phyloP scores from a whole-genome alignment of 2,797 vertebrate species.

The Bothrops alternatus region DNA sequence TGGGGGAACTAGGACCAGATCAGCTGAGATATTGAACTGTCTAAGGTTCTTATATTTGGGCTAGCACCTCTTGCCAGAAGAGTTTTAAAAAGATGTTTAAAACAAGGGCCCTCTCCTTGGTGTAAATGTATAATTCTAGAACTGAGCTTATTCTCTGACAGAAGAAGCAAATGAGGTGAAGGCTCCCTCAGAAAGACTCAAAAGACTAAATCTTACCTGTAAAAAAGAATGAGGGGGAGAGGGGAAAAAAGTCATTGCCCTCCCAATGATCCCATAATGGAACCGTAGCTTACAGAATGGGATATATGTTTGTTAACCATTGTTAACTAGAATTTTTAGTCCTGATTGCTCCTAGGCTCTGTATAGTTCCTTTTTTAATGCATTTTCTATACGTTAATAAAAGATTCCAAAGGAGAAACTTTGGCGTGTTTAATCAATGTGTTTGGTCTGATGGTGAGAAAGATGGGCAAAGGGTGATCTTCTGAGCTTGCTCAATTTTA shows the following conservation, averaged over 20 bases:
- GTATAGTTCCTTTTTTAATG: conserved; percentile 99
- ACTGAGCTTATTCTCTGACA: conserved; percentile 21
- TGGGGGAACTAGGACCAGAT: background rate
- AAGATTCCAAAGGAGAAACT: conserved; percentile 81
- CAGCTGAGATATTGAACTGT: conserved; percentile 15
- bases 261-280: conserved; percentile 44
- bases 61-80: conserved; percentile 50
- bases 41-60: conserved; percentile 11
- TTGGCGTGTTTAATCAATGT: background rate
- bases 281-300: conserved; percentile 70
- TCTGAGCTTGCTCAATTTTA: background rate
- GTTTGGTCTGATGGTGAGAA: background rate
- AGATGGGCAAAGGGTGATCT: background rate
- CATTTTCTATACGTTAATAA: conserved; percentile 99
- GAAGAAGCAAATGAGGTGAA: conserved; percentile 4
- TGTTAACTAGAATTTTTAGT: conserved; percentile 90
- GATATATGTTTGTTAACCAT: conserved; percentile 74
- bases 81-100: conserved; percentile 41
- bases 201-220: conserved; percentile 32
- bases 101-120: conserved; percentile 24
- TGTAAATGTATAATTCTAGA: conserved; percentile 43
- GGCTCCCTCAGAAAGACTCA: background rate
- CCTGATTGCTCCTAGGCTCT: conserved; percentile 88
- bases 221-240: conserved; percentile 39
- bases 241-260: conserved; percentile 7